A percentile compares a stretch with the other conserved stretches of the same genome.
These are phyloP conservation scores for Umimayanthus kanabou DNA, from an alignment of 92 coral and sea anemone genomes.

Conservation along the genomic window DNA sequence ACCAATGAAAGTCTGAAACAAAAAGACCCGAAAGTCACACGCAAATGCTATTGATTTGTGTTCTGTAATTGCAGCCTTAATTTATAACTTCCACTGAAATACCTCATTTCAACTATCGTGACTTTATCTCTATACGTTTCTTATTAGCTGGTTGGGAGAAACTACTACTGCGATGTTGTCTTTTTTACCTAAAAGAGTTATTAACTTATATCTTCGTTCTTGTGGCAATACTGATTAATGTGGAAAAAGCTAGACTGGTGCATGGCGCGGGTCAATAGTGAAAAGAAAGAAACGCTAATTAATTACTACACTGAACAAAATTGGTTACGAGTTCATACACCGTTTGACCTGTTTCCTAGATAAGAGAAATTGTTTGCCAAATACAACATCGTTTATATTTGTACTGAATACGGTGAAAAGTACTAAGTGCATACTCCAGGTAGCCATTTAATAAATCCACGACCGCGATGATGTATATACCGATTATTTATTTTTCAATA, in stretches of 20 bases:
- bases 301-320: neutral
- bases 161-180: neutral
- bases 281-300: neutral
- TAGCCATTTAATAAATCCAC: no score
- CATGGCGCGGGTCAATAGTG: neutral
- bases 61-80: neutral
- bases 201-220: neutral
- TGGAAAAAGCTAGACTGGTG: neutral
- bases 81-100: neutral
- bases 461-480: no score
- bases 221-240: no score
- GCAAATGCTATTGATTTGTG: neutral
- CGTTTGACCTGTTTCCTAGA: neutral
- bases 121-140: neutral
- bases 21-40: neutral
- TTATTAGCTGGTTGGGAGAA: neutral
- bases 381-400: neutral
- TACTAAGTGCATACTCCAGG: neutral
- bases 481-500: no score
- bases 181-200: neutral
- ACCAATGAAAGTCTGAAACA: neutral
- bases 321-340: neutral
- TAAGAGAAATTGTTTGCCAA: no score
- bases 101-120: neutral
- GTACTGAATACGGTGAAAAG: neutral